A percentile compares a stretch with the other conserved stretches of the same genome.
Evolutionary conservation across 2,888 invertebrate species (phyloP).

Genomic region (Catocala fraxini): DNA sequence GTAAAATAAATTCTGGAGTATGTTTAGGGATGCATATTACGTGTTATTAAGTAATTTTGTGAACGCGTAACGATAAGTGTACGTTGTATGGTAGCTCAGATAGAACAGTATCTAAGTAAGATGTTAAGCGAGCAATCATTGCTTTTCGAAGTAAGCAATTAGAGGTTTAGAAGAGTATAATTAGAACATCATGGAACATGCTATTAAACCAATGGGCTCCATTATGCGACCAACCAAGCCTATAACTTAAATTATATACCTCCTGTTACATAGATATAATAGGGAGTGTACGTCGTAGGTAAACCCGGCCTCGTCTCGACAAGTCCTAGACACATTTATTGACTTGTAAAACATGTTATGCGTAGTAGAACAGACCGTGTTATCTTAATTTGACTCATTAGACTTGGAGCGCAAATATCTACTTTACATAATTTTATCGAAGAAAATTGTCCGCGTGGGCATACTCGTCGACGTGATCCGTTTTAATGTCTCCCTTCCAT

Average conservation of each 20-base stretch:
- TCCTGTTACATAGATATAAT: conserved; percentile 33
- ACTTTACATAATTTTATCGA: conserved; percentile 83
- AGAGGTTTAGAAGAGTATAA: conserved; percentile 12
- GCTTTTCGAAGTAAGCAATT: conserved; percentile 11
- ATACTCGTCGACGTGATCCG: conserved; percentile 67
- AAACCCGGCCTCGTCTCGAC: conserved; percentile 64
- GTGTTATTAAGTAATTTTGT: conserved; percentile 30
- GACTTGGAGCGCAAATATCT: conserved; percentile 74
- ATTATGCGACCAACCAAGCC: conserved; percentile 9
- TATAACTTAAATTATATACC: conserved; percentile 16
- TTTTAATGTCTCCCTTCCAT: conserved; percentile 75
- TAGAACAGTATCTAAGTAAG: conserved; percentile 11
- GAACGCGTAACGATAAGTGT: conserved; percentile 5
- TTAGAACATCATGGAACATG: conserved; percentile 14
- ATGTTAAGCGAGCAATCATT: conserved; percentile 6
- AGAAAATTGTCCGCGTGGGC: conserved; percentile 81
- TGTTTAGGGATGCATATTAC: conserved; percentile 25
- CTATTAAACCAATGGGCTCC: conserved; percentile 7
- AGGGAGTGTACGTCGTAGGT: conserved; percentile 39
- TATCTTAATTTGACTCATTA: conserved; percentile 84
- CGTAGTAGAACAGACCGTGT: conserved; percentile 62
- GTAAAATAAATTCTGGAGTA: conserved; percentile 23
- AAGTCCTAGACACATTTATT: conserved; percentile 72
- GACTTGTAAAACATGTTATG: conserved; percentile 72
- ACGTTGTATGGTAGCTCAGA: conserved; percentile 7